Percentiles rank a stretch among this genome's conserved stretches.
Conservation (phyloP, 2,888 invertebrate genomes). For the Metalampra italica region DNA sequence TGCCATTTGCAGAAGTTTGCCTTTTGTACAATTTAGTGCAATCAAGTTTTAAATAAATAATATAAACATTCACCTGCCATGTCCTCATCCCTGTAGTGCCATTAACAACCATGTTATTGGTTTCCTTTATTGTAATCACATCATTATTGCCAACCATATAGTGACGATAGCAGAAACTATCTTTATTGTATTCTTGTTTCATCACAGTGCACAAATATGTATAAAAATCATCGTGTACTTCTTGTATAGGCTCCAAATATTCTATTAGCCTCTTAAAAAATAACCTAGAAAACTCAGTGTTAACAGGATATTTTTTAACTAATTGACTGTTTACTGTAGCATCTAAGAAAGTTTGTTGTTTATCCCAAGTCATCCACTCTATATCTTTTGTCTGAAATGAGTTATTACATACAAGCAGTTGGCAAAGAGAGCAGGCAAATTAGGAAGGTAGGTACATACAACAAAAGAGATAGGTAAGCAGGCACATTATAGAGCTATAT, state of each 20-base stretch:
- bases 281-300: slow-evolving; percentile 77
- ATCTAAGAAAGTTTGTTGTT: slow-evolving; percentile 79
- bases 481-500: too few species aligned
- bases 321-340: slow-evolving; percentile 76
- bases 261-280: slow-evolving; percentile 82
- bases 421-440: too few species aligned
- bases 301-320: slow-evolving; percentile 80
- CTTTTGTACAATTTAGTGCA: not conserved
- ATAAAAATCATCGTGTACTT: slow-evolving; percentile 83
- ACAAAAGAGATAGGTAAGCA: too few species aligned
- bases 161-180: slow-evolving; percentile 80
- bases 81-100: slow-evolving; percentile 89
- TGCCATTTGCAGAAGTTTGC: too few species aligned
- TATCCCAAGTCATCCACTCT: slow-evolving; percentile 57
- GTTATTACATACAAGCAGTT: too few species aligned
- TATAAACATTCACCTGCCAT: slow-evolving; percentile 81
- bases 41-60: not conserved
- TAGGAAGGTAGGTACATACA: too few species aligned
- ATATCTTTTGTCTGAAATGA: slow-evolving; percentile 44
- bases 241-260: slow-evolving; percentile 75
- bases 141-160: slow-evolving; percentile 68
- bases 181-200: slow-evolving; percentile 34
- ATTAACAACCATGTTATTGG: slow-evolving; percentile 83
- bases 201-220: slow-evolving; percentile 76
- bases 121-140: slow-evolving; percentile 82